Evolutionary conservation across 2,113 vertebrate genomes (phyloP).

Genomic region (Rafetus swinhoei): DNA sequence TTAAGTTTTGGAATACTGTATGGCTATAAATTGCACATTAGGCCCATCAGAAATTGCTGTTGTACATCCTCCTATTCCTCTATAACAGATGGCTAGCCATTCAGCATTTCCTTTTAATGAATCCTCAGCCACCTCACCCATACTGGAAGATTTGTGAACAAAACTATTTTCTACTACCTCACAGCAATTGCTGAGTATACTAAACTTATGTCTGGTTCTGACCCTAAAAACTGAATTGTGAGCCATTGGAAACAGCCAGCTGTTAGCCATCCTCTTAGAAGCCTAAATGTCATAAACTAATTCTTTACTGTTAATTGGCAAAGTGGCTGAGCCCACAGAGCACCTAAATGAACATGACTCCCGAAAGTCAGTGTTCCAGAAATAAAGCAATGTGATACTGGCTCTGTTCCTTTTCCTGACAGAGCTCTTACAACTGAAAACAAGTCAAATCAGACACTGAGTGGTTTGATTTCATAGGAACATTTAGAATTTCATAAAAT

Average conservation of each 20-base stretch:
- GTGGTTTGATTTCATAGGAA: neutral
- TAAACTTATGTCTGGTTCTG: constrained; percentile 7
- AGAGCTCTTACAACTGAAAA: neutral
- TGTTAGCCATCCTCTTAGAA: neutral
- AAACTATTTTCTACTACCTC: neutral
- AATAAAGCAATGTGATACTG: neutral
- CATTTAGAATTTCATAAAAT: neutral
- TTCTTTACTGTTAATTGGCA: neutral
- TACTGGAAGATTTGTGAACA: neutral
- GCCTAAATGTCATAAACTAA: neutral
- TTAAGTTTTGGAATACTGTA: neutral
- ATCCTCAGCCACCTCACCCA: neutral
- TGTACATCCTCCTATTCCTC: neutral
- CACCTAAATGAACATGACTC: neutral
- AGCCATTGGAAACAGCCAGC: constrained; percentile 7
- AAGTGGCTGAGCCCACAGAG: neutral
- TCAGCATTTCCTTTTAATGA: constrained; percentile 33
- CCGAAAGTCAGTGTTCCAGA: neutral
- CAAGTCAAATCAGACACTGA: neutral
- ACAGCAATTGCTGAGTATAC: neutral
- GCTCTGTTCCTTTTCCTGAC: neutral
- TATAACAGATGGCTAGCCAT: constrained; percentile 14
- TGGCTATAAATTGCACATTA: neutral
- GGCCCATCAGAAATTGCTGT: neutral
- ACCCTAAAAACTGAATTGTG: neutral